These are phyloP conservation scores for Cavia porcellus DNA, from an alignment of 2,113 vertebrate genomes.

Conservation along the genomic window DNA sequence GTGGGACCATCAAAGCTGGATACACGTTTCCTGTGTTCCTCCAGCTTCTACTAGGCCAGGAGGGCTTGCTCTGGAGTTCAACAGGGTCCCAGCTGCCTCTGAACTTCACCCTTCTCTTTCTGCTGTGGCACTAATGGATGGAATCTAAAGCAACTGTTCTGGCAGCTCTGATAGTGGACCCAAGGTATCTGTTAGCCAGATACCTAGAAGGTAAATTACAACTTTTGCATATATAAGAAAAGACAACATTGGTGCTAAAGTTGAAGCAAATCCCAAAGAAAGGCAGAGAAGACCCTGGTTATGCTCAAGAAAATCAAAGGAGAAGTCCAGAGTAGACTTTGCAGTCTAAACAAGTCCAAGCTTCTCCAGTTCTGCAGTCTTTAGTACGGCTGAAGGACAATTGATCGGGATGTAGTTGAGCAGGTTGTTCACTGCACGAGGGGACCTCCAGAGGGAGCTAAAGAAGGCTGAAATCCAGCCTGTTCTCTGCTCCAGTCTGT, in stretches of 20 bases:
- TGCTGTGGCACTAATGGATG: slow-evolving; percentile 52
- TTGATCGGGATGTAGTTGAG: background rate
- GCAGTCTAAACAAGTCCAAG: background rate
- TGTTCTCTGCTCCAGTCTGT: background rate
- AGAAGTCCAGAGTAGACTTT: slow-evolving; percentile 19
- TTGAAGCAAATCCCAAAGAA: slow-evolving; percentile 35
- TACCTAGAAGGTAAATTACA: slow-evolving; percentile 50
- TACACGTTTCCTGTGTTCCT: slow-evolving; percentile 49
- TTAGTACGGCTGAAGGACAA: background rate
- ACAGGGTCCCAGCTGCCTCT: slow-evolving; percentile 51
- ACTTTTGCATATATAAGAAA: slow-evolving; percentile 53
- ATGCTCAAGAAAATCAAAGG: slow-evolving; percentile 19
- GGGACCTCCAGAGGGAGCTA: slow-evolving; percentile 8
- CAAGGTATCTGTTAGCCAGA: slow-evolving; percentile 36
- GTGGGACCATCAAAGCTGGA: slow-evolving; percentile 15
- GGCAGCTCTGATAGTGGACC: background rate
- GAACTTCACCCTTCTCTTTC: slow-evolving; percentile 53
- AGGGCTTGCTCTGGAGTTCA: slow-evolving; percentile 31
- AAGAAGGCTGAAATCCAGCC: background rate
- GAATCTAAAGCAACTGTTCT: slow-evolving; percentile 26
- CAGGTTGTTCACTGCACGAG: slow-evolving; percentile 29
- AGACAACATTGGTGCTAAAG: slow-evolving; percentile 80
- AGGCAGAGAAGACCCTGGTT: slow-evolving; percentile 47
- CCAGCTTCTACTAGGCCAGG: slow-evolving; percentile 36
- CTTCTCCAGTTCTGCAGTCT: background rate